Evolutionary conservation across 2,113 vertebrate species (phyloP).

Genomic region (Phoenicopterus ruber): DNA sequence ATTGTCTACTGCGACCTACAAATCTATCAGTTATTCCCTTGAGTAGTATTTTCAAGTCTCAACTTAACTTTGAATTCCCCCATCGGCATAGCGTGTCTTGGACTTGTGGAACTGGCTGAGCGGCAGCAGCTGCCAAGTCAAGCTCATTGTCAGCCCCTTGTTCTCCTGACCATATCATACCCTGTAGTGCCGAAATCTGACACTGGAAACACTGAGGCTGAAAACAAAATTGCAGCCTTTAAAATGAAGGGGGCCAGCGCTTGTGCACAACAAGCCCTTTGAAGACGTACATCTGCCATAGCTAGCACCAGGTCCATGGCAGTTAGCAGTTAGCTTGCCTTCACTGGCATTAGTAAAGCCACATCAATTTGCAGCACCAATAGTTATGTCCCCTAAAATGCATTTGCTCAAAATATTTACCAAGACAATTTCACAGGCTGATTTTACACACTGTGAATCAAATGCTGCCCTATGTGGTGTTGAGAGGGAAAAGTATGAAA

Average conservation of each 20-base stretch:
- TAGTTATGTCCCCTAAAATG: background rate
- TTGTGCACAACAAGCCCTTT: background rate
- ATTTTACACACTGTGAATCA: background rate
- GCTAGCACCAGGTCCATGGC: too few relatives aligned
- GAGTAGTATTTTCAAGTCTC: constrained; percentile 31
- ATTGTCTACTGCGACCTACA: background rate
- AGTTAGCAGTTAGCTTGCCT: too few relatives aligned
- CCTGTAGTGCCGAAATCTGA: background rate
- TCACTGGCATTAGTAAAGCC: background rate
- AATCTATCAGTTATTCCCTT: constrained; percentile 6
- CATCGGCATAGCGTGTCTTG: background rate
- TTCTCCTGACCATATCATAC: background rate
- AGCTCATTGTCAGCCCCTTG: background rate
- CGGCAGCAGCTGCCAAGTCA: background rate
- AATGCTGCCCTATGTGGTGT: background rate
- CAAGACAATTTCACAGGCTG: background rate
- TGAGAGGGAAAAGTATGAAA: background rate
- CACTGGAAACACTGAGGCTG: background rate
- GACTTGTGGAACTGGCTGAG: constrained; percentile 27
- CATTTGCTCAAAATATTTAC: background rate
- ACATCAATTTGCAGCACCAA: background rate
- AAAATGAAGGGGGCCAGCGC: background rate
- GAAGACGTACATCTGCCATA: rapidly evolving
- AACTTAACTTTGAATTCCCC: constrained; percentile 1
- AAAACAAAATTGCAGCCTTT: background rate